A percentile compares a stretch with the other conserved stretches of the same genome.
These are phyloP conservation scores for Colius striatus DNA, from an alignment of 2,113 vertebrate genomes.

Conservation along the genomic window DNA sequence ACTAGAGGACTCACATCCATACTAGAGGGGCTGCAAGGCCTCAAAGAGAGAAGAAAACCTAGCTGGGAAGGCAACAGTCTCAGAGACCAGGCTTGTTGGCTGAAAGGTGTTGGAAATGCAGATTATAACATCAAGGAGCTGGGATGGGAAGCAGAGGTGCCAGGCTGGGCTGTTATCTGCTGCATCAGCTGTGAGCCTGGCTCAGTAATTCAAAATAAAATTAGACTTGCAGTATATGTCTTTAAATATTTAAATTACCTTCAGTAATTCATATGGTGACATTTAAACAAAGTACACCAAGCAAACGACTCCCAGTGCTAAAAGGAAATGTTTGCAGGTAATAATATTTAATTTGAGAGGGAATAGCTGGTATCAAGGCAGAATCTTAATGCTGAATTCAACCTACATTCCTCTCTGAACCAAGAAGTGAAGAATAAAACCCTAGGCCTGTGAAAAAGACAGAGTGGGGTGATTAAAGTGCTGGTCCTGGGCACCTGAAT, in stretches of 20 bases:
- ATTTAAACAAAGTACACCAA: slow-evolving; percentile 58
- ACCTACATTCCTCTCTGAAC: slow-evolving; percentile 4
- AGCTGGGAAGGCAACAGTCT: not conserved
- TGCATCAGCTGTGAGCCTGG: slow-evolving; percentile 23
- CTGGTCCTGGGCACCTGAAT: not conserved
- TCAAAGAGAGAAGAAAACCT: not conserved
- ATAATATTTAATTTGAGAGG: slow-evolving; percentile 51
- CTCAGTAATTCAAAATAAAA: slow-evolving; percentile 37
- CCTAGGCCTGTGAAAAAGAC: rapidly evolving
- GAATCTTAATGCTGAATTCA: slow-evolving; percentile 31
- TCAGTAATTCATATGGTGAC: slow-evolving; percentile 65
- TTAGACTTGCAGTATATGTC: slow-evolving; percentile 38
- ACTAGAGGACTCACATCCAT: not conserved
- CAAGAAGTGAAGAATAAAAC: not conserved
- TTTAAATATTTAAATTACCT: slow-evolving; percentile 70
- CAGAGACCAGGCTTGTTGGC: not conserved
- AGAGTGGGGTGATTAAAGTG: not conserved
- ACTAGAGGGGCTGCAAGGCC: not conserved
- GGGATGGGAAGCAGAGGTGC: slow-evolving; percentile 10
- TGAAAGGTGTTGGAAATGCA: slow-evolving; percentile 40
- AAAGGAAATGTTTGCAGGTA: slow-evolving; percentile 64
- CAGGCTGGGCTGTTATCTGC: slow-evolving; percentile 25
- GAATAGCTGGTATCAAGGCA: slow-evolving; percentile 43
- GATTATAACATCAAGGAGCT: slow-evolving; percentile 2
- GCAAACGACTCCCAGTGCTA: slow-evolving; percentile 44